Evolutionary conservation across 2,888 invertebrate genomes (phyloP), one percentile per base, ranked within the genome.

Genomic region (Patella caerulea): DNA sequence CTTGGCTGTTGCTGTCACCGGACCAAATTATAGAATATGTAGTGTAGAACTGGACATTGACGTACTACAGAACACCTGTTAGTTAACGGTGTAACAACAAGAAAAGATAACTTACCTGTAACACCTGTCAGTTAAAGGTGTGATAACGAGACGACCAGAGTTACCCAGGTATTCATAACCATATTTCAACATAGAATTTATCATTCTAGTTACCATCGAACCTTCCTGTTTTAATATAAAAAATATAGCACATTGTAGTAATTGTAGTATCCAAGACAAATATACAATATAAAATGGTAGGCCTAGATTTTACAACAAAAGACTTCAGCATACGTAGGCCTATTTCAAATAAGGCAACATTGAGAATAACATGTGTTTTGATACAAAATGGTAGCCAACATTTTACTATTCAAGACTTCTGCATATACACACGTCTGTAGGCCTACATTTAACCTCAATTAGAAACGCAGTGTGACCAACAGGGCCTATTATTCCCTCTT

Each of bases 71-170:
- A n/a, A n/a, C n/a, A n/a, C n/a, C n/a, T n/a, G n/a, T n/a, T n/a
- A n/a, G n/a, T n/a, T n/a, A n/a, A n/a, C n/a, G 92, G 92, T 14
- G 92, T 93, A 81, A 93, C 92, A 78, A 93, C 92, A 19, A 93
- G 88, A 79, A 92, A 91, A 5, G 90, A 90, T 24, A 14, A 59
- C 79, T 73, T 81, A 90, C 90, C 92, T 90, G 88, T 92, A 93
- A 86, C 92, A 93, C 79, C 92, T 90, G 87, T 93, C 92, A 59
- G 92, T 93, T 54, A 93, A 86, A 12, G 92, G 92, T 14, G 92
- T 93, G 80, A 93, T 93, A 78, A 93, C 92, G n/a, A 93, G 88
- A 79, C 93, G 91, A 7, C 90, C 91, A 29, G 91, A 90, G 84
- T 93, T 93, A 17, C 93, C 93, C 54, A 93, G 88, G 82, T 93